Percentiles rank a stretch among this genome's conserved stretches.
Conservation (phyloP, 2,797 vertebrate genomes). For the Scleropages formosus region DNA sequence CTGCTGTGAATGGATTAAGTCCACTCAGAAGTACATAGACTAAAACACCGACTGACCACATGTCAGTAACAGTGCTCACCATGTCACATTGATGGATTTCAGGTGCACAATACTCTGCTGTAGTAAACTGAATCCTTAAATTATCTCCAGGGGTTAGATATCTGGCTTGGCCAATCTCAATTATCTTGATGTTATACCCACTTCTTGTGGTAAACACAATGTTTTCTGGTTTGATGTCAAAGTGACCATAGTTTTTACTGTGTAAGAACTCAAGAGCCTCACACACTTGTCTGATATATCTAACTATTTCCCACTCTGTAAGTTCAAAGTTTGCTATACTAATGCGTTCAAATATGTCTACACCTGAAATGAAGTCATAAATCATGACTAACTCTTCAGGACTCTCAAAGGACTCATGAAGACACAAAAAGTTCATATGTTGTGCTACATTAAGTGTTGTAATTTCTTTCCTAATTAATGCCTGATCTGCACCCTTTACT, state of each 20-base stretch:
- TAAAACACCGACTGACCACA: slow-evolving; percentile 95
- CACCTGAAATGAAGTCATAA: slow-evolving; percentile 94
- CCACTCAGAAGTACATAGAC: slow-evolving; percentile 91
- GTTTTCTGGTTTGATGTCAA: slow-evolving; percentile 96
- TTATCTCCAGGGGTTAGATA: slow-evolving; percentile 91
- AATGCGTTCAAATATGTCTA: slow-evolving; percentile 93
- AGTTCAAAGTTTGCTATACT: slow-evolving; percentile 86
- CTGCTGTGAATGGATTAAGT: slow-evolving; percentile 92
- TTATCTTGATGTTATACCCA: slow-evolving; percentile 86
- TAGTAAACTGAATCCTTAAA: slow-evolving; percentile 88
- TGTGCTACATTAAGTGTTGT: slow-evolving; percentile 85
- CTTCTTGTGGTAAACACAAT: slow-evolving; percentile 91
- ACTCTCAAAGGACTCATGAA: slow-evolving; percentile 93
- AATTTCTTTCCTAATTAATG: slow-evolving; percentile 95
- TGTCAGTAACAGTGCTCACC: slow-evolving; percentile 91
- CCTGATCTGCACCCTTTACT: slow-evolving; percentile 95
- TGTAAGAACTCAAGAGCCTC: slow-evolving; percentile 91
- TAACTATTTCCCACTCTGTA: slow-evolving; percentile 85
- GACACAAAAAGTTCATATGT: slow-evolving; percentile 84
- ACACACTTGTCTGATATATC: slow-evolving; percentile 87
- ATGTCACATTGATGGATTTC: slow-evolving; percentile 96
- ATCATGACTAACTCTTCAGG: slow-evolving; percentile 96
- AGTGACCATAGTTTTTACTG: slow-evolving; percentile 83
- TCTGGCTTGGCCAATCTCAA: slow-evolving; percentile 92
- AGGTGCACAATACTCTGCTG: slow-evolving; percentile 90